These are phyloP conservation scores for Candoia aspera DNA, from an alignment of 2,113 vertebrate genomes.

Conservation along the genomic window DNA sequence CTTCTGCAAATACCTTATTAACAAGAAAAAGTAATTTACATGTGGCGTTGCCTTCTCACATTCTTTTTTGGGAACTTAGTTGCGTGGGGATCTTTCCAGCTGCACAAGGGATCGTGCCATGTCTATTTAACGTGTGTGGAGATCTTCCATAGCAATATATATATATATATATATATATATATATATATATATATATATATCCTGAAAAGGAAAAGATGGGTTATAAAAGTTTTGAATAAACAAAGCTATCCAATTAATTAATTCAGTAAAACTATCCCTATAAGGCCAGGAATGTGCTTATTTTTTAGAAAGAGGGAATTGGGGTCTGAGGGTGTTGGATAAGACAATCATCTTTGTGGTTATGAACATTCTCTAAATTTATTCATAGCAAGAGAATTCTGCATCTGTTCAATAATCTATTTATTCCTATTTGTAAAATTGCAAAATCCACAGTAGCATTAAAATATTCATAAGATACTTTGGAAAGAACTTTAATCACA, in stretches of 20 bases:
- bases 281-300: background rate
- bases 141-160: background rate
- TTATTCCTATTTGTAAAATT: background rate
- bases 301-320: background rate
- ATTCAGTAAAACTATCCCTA: background rate
- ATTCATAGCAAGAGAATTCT: background rate
- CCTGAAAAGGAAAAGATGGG: background rate
- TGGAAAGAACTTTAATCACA: background rate
- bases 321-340: background rate
- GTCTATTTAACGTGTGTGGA: background rate
- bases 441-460: background rate
- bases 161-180: no score
- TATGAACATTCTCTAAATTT: background rate
- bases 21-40: conserved; percentile 9
- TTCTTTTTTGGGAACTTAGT: background rate
- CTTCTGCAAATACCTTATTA: conserved; percentile 11
- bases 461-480: background rate
- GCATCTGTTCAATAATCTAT: background rate
- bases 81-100: background rate
- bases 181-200: no score
- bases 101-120: background rate
- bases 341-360: background rate
- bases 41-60: background rate
- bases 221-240: background rate
- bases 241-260: background rate